Base-by-base conservation (phyloP, 2,888 invertebrate species). In the Callimorpha dominula region DNA sequence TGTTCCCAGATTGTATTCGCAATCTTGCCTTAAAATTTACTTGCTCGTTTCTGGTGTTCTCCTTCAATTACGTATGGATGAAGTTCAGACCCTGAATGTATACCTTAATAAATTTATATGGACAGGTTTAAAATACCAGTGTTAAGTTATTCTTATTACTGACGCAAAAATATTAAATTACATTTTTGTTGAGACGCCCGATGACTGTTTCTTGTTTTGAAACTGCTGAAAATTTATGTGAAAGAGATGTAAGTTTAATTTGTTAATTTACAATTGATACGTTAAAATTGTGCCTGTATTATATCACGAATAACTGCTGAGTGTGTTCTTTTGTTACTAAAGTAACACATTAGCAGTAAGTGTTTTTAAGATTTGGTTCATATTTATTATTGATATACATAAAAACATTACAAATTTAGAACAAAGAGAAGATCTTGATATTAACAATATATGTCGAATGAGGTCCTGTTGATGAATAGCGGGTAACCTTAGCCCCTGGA, bases 151-250 rank as follows among this genome's bases (percentile, higher is more conserved):
- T 46, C 3, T 80, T 81, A 81, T 72, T 72, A 76, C 70, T 71
- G 78, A 75, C 80, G 77, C 71, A 69, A 74, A 82, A 76, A 74
- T 79, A 78, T 79, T 81, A 78, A 74, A 79, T 84, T 76, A 81
- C 84, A 76, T 81, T 82, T 82, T 81, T 84, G 82, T 78, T 81
- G 75, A 80, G 79, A 83, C 83, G 84, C 85, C 90, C 90, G 89
- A 85, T 90, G 89, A 83, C 80, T 77, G 76, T 79, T 85, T 81
- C 84, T 86, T 85, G 81, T 89, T 91, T 89, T 86, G 87, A 85
- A 83, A 78, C 85, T 88, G 85, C 87, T 80, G 84, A 84, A 87
- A 92, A 91, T 92, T 89, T 90, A 91, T 90, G 85, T 83, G 79
- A 76, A 78, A 78, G 75, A 78, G 79, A 85, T 79, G 31, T 31